A percentile compares a stretch with the other conserved stretches of the same genome.
These are phyloP conservation scores for Haliclona indistincta DNA, from an alignment of 37 sponge, comb jelly and placozoan genomes.

Conservation along the genomic window DNA sequence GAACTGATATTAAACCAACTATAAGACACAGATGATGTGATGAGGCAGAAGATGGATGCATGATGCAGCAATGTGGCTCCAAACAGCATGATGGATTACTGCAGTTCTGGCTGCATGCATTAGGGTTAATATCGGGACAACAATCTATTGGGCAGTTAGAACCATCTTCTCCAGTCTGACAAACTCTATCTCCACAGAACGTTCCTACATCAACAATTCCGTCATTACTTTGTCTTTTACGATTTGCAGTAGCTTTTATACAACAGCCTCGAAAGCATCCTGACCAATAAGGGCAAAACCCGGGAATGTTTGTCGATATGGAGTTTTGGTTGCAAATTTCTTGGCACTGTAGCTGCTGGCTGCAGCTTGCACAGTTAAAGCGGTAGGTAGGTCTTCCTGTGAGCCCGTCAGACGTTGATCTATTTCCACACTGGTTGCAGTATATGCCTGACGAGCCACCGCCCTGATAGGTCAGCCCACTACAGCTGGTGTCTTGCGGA, in stretches of 20 bases:
- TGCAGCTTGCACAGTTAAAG: constrained; percentile 39
- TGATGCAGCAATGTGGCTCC: too few species aligned
- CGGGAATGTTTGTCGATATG: constrained; percentile 4
- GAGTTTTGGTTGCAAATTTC: constrained; percentile 5
- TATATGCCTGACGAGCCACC: constrained; percentile 15
- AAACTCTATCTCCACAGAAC: background rate
- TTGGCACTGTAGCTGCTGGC: constrained; percentile 12
- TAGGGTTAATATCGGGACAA: background rate
- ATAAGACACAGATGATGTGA: too few species aligned
- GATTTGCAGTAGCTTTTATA: background rate
- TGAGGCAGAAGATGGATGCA: too few species aligned
- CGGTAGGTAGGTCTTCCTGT: constrained; percentile 3
- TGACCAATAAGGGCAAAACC: constrained; percentile 36
- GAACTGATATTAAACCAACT: too few species aligned
- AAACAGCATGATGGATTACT: too few species aligned
- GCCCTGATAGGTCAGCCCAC: constrained; percentile 34
- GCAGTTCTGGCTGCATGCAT: background rate
- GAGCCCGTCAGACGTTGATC: too few species aligned
- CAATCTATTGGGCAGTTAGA: background rate
- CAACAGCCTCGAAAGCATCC: constrained; percentile 40
- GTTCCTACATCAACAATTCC: background rate
- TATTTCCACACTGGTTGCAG: constrained; percentile 32
- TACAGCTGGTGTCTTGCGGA: background rate
- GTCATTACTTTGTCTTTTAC: background rate
- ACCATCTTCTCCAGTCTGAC: background rate